These are phyloP conservation scores for Napeogenes sylphis DNA, from an alignment of 2,888 invertebrate genomes.

Conservation along the genomic window DNA sequence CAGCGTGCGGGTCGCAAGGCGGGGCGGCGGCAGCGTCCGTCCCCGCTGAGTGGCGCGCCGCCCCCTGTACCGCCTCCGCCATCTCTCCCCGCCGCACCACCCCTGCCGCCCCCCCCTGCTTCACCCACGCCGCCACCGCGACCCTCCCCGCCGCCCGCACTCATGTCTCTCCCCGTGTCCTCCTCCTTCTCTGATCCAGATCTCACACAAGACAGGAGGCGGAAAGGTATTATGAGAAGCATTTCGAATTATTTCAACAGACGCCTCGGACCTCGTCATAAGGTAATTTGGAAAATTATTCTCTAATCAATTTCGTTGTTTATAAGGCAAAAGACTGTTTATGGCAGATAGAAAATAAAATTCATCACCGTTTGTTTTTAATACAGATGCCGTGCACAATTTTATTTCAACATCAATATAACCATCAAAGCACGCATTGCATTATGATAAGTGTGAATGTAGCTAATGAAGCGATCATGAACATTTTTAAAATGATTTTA, in stretches of 20 bases:
- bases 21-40: constrained; percentile 41
- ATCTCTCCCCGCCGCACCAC: constrained; percentile 37
- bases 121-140: constrained; percentile 39
- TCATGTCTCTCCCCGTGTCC: constrained; percentile 53
- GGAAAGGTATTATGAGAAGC: constrained; percentile 90
- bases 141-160: constrained; percentile 47
- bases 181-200: constrained; percentile 79
- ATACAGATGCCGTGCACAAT: constrained; percentile 19
- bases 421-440: constrained; percentile 22
- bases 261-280: constrained; percentile 80
- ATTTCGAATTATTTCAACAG: constrained; percentile 90
- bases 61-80: constrained; percentile 57
- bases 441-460: constrained; percentile 22
- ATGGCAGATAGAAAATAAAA: constrained; percentile 5
- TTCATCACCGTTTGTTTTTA: too few species aligned
- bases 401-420: constrained; percentile 11
- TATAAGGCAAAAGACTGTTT: background rate
- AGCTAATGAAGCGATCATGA: constrained; percentile 16
- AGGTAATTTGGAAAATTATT: constrained; percentile 56
- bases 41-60: constrained; percentile 40
- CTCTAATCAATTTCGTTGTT: background rate
- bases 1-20: constrained; percentile 43
- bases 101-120: constrained; percentile 37
- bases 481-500: constrained; percentile 11
- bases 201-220: constrained; percentile 78